A percentile compares a stretch with the other conserved stretches of the same genome.
Conservation (phyloP, 2,797 vertebrate species). For the Cirrhinus mrigala region DNA sequence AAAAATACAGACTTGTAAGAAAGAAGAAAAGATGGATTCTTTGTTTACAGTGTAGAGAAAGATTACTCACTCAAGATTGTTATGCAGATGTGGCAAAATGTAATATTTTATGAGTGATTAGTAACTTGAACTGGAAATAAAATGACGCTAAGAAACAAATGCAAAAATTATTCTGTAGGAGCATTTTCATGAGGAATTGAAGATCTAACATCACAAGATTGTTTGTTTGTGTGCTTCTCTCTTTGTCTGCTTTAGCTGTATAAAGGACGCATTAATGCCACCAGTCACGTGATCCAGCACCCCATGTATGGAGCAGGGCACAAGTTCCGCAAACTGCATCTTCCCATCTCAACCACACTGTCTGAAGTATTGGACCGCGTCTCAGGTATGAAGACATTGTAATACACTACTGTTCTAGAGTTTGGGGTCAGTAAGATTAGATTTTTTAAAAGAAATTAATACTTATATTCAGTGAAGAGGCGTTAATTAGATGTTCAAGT, state of each 20-base stretch:
- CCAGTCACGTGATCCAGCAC: constrained; percentile 98
- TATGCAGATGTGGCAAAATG: neutral
- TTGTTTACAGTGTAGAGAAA: neutral
- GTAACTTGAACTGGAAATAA: constrained; percentile 1
- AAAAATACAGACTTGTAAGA: neutral
- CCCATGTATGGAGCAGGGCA: constrained; percentile 99
- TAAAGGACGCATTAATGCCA: constrained; percentile 98
- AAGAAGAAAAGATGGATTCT: no score
- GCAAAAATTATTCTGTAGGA: neutral
- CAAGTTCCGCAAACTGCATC: constrained; percentile 96
- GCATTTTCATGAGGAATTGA: neutral
- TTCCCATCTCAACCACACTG: constrained; percentile 96
- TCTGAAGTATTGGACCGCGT: constrained; percentile 97
- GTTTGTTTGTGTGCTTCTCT: neutral
- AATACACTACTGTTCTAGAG: neutral
- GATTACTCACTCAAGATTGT: neutral
- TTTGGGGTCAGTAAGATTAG: neutral
- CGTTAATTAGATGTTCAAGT: neutral
- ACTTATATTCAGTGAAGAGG: neutral
- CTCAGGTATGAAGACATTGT: constrained; percentile 82
- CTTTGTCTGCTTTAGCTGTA: constrained; percentile 82
- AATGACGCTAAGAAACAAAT: neutral
- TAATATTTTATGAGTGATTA: neutral
- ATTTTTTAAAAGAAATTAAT: neutral
- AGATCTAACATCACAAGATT: neutral